Percentiles rank a stretch among this genome's conserved stretches.
Conservation (phyloP, 2,113 vertebrate species). For the Puma concolor region DNA sequence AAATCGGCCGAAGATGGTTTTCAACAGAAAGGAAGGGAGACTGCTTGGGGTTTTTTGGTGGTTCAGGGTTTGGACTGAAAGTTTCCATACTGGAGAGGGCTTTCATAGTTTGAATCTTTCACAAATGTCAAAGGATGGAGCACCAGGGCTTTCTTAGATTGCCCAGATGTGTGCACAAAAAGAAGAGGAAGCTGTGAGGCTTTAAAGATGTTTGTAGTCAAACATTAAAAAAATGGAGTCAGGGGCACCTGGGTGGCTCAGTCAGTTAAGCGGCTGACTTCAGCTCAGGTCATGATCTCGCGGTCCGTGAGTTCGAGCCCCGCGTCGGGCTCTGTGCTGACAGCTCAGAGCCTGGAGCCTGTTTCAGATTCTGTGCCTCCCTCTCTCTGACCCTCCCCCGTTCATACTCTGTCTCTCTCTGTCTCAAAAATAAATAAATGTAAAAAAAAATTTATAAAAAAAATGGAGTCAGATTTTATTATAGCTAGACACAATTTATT, state of each 20-base stretch:
- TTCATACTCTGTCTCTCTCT: no score
- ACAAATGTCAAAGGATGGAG: no score
- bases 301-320: no score
- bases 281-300: no score
- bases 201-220: not conserved
- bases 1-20: not conserved
- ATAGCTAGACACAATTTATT: not conserved
- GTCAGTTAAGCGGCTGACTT: no score
- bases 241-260: no score
- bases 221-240: not conserved
- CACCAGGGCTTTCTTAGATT: not conserved
- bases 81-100: not conserved
- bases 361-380: no score
- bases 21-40: not conserved
- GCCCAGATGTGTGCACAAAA: not conserved
- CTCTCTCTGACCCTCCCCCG: no score
- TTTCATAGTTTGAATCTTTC: not conserved
- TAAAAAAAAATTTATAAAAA: not conserved
- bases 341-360: no score
- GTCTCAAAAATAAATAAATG: no score
- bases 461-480: not conserved
- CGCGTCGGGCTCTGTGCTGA: no score
- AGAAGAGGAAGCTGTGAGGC: not conserved
- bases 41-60: not conserved
- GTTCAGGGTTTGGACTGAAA: fast-evolving